Conservation (phyloP, 2,888 invertebrate genomes). For the Bugulina stolonifera region DNA sequence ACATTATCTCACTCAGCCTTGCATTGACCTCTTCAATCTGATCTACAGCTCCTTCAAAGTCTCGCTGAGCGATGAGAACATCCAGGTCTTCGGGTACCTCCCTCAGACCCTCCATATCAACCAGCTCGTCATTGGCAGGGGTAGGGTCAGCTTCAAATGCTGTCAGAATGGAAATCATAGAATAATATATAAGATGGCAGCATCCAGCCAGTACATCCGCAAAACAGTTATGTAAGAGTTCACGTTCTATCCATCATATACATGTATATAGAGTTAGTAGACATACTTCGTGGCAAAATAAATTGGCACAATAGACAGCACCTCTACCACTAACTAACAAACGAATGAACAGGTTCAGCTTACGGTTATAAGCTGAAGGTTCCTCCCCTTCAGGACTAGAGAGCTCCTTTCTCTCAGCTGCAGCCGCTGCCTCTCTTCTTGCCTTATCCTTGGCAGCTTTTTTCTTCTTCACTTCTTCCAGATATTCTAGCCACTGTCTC, state of each 20-base stretch:
- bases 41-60: constrained; percentile 85
- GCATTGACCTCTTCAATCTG: constrained; percentile 63
- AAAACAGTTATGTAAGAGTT: no score
- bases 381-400: background rate
- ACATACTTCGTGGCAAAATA: no score
- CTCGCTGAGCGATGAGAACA: constrained; percentile 87
- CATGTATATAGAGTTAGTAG: no score
- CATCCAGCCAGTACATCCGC: no score
- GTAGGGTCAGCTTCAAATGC: constrained; percentile 35
- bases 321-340: no score
- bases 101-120: constrained; percentile 64
- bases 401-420: constrained; percentile 1
- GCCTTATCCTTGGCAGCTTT: constrained; percentile 55
- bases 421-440: constrained; percentile 57
- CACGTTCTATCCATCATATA: no score
- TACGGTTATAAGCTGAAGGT: background rate
- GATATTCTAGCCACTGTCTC: constrained; percentile 88
- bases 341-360: no score
- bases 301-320: no score
- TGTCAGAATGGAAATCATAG: constrained; percentile 23
- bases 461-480: constrained; percentile 81
- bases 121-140: constrained; percentile 27
- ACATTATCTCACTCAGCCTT: constrained; percentile 9
- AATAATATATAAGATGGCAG: no score
- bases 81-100: constrained; percentile 90